phyloP scores from a whole-genome alignment of 2,797 vertebrate genomes.

The Lepilemur septentrionalis region DNA sequence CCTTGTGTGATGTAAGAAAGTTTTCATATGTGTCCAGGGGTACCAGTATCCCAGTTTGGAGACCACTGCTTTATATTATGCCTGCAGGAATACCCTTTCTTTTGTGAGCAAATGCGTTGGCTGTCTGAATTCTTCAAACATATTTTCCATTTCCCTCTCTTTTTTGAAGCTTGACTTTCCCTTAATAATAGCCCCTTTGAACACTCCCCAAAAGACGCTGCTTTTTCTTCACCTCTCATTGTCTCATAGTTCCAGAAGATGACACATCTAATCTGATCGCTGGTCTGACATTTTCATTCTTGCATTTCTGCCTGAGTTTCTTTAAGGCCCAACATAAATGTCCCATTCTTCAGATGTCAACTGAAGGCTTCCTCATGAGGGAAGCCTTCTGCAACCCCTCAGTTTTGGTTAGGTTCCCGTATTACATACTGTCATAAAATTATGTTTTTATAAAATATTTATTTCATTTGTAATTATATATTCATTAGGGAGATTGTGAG shows the following conservation, averaged over 20 bases:
- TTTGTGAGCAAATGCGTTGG: neutral
- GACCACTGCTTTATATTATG: neutral
- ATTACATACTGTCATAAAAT: neutral
- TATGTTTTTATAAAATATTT: neutral
- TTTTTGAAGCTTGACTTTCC: slow-evolving; percentile 2
- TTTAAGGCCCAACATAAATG: neutral
- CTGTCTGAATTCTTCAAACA: neutral
- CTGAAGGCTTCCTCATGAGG: slow-evolving; percentile 23
- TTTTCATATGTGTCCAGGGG: neutral
- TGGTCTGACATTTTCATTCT: neutral
- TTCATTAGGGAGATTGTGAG: neutral
- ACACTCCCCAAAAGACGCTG: neutral
- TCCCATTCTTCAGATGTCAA: neutral
- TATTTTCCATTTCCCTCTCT: neutral
- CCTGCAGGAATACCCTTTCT: neutral
- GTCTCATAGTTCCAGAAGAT: neutral
- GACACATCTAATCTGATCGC: neutral
- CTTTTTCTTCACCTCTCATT: neutral
- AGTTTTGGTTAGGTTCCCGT: neutral
- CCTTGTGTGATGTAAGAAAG: neutral
- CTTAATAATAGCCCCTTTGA: neutral
- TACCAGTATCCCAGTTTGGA: neutral
- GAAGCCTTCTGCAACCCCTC: neutral
- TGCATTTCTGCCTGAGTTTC: neutral
- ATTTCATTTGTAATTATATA: neutral